Conservation (phyloP, 2,888 invertebrate species). For the Byasa hedistus region DNA sequence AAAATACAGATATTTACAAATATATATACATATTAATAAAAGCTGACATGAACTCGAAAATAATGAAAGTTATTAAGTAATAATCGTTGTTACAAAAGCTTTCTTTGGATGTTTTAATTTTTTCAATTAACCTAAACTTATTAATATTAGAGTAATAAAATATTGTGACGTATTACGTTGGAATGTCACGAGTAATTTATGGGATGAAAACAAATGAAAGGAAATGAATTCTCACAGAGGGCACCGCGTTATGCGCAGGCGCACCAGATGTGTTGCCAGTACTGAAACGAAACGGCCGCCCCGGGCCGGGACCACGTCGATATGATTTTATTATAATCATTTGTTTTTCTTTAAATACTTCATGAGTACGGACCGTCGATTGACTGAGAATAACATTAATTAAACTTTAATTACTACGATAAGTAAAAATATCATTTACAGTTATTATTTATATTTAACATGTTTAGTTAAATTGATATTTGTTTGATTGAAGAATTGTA, state of each 20-base stretch:
- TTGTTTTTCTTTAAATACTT: conserved; percentile 60
- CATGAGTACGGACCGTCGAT: conserved; percentile 49
- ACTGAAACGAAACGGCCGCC: conserved; percentile 61
- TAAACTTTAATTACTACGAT: conserved; percentile 2
- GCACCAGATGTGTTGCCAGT: conserved; percentile 46
- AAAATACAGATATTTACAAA: no score
- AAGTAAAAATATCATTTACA: no score
- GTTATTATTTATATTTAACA: no score
- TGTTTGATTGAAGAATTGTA: no score
- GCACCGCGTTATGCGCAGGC: conserved; percentile 4
- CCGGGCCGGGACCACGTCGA: conserved; percentile 9
- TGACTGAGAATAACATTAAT: conserved; percentile 25
- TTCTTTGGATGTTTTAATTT: no score
- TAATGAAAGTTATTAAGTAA: no score
- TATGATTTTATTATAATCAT: conserved; percentile 38
- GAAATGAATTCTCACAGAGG: conserved; percentile 13
- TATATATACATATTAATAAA: no score
- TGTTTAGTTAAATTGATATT: no score
- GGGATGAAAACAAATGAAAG: conserved; percentile 8
- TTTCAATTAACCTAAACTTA: background rate
- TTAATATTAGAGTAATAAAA: background rate
- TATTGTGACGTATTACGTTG: background rate
- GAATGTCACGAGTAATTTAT: background rate
- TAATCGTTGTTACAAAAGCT: no score
- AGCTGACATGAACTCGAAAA: no score